Evolutionary conservation across 2,113 vertebrate species (phyloP).

Genomic region (Oncorhynchus nerka): DNA sequence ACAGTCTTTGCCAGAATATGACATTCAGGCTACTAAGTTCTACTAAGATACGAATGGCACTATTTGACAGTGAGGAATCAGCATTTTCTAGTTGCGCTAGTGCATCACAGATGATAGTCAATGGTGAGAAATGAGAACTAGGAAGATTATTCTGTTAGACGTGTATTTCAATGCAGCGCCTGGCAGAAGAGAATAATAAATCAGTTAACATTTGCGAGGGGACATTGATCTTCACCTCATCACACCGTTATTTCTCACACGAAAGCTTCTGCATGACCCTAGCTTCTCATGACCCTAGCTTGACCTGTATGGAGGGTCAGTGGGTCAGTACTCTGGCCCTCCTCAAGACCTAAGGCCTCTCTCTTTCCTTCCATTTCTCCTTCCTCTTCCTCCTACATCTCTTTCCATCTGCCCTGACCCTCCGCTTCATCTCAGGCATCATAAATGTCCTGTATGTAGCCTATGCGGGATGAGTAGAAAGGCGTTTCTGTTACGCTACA

Average conservation of each 20-base stretch:
- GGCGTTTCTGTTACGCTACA: too few relatives aligned
- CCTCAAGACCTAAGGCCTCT: conserved; percentile 14
- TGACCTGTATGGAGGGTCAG: neutral
- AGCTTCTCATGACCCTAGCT: too few relatives aligned
- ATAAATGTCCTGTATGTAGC: too few relatives aligned
- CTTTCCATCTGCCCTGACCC: conserved; percentile 8
- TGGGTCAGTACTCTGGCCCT: neutral
- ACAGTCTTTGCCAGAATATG: neutral
- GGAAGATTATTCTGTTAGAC: too few relatives aligned
- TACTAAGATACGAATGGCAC: neutral
- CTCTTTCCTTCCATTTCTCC: conserved; percentile 10
- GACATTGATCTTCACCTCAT: too few relatives aligned
- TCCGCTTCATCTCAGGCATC: conserved; percentile 29
- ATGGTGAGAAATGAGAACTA: too few relatives aligned
- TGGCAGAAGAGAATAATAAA: too few relatives aligned
- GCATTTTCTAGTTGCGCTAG: neutral
- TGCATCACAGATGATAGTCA: too few relatives aligned
- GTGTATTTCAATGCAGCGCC: too few relatives aligned
- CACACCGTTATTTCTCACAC: neutral
- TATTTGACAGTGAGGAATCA: conserved; percentile 5
- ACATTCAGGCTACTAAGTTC: too few relatives aligned
- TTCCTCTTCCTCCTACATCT: conserved; percentile 32
- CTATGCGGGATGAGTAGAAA: conserved; percentile 65
- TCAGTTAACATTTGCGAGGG: too few relatives aligned
- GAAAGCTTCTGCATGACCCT: neutral